phyloP scores from a whole-genome alignment of 2,113 vertebrate genomes.

The Pelodiscus sinensis region DNA sequence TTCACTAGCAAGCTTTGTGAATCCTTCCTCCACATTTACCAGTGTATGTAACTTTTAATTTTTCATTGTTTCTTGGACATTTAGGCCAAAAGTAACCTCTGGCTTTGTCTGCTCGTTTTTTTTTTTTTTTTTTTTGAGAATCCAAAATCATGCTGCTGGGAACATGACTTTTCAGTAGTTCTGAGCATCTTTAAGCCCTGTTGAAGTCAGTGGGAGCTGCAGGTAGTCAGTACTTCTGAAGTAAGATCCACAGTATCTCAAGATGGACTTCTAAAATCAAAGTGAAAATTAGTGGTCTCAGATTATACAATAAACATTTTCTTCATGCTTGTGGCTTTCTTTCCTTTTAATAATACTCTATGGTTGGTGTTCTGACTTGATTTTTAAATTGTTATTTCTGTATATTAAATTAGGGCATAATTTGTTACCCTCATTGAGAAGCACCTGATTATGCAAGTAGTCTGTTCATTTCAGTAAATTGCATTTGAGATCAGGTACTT shows the following conservation, averaged over 20 bases:
- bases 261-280: not conserved
- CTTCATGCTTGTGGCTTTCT: not conserved
- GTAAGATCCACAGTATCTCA: not conserved
- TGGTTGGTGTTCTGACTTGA: not conserved
- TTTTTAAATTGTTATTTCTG: not conserved
- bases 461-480: not conserved
- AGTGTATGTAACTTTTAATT: constrained; percentile 78
- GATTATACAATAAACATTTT: not conserved
- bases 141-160: not conserved
- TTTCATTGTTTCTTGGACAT: not conserved
- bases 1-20: constrained; percentile 87
- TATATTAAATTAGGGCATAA: not conserved
- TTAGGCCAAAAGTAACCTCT: not conserved
- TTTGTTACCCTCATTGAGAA: not conserved
- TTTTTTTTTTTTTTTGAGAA: not conserved
- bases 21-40: constrained; percentile 91
- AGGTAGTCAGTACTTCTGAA: not conserved
- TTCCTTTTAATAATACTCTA: not conserved
- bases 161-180: not conserved
- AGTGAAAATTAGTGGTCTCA: not conserved
- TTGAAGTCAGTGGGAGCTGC: not conserved
- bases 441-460: not conserved
- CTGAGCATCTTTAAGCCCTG: not conserved
- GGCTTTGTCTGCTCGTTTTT: not conserved
- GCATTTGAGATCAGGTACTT: not conserved